Evolutionary conservation across 2,113 vertebrate species (phyloP).

Genomic region (Cnemophilus loriae): DNA sequence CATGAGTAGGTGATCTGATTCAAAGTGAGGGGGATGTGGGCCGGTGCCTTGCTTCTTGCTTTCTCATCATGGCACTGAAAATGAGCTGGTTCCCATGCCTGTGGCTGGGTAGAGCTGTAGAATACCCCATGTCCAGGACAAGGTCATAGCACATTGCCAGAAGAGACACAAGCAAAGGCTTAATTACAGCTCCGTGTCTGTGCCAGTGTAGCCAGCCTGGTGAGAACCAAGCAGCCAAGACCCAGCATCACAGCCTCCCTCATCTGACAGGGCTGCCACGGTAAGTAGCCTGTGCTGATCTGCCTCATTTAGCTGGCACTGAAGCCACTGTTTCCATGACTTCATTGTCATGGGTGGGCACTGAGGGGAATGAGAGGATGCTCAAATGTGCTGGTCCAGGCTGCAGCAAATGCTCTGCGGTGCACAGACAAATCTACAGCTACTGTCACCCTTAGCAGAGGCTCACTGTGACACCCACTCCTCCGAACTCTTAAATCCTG

Average conservation of each 20-base stretch:
- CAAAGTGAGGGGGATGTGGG: not conserved
- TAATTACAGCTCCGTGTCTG: accelerated
- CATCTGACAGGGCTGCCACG: not conserved
- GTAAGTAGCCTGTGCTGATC: not conserved
- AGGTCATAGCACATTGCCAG: accelerated
- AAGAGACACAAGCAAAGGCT: not conserved
- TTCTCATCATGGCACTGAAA: not conserved
- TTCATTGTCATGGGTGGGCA: not conserved
- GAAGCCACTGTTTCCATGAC: not conserved
- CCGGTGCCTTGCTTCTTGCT: not conserved
- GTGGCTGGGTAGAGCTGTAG: not conserved
- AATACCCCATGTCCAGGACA: not conserved
- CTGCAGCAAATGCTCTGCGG: not conserved
- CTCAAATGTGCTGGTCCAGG: not conserved
- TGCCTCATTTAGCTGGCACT: not conserved
- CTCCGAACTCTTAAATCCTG: not conserved
- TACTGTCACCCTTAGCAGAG: not conserved
- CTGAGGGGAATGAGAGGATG: not conserved
- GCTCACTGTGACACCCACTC: not conserved
- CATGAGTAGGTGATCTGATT: not conserved
- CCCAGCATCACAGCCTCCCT: not conserved
- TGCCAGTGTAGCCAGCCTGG: not conserved
- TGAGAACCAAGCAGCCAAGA: not conserved
- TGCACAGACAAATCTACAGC: not conserved
- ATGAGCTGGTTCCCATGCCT: not conserved